Evolutionary conservation across 2,797 vertebrate genomes (phyloP), one percentile per base, ranked within the genome.

Genomic region (Diplodus sargus): DNA sequence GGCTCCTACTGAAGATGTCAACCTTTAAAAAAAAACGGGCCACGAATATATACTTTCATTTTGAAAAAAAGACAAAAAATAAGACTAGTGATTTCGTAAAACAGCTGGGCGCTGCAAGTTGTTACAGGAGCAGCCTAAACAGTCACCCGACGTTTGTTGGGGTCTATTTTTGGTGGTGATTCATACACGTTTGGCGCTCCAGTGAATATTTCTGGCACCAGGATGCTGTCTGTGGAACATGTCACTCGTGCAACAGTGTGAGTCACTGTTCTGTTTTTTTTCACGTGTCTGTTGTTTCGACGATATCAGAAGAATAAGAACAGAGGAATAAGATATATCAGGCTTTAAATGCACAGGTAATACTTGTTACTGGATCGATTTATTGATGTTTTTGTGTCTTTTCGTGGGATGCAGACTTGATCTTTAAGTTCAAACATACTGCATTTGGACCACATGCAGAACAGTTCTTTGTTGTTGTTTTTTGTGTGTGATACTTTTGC

Each of bases 161-260:
- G 13, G 22, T 51, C 22, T 54, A 56, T 63, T 63, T 70, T 56
- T 28, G 30, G 22, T 1, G 14, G 3, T 52, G 34, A 52, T 39
- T 49, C 52, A 60, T 52, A 39, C 10, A 51, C 11, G 11, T 25
- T 49, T 54, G 23, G 39, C 45, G 0, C 12, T 23, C 20, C 11
- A 42, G 28, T 51, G 17, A 62, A 5, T 70, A 30, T 59, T 74
- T 79, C 18, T 17, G 43, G 18, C 57, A 30, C 10, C 3, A 66
- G 25, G 5, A 15, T 1, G 4, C 0, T 18, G n/a, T 42, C 9
- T 61, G 17, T 28, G 30, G 58, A n/a, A 39, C 20, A 60, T 9
- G 48, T 22, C 48, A 51, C 18, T 16, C 16, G 7, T 39, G 34
- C 34, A 42, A 14, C 11, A 1, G 18, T n/a, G 12, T 28, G 62